These are phyloP conservation scores for Mesorhabditis belari DNA, from an alignment of 2,888 invertebrate genomes.

Conservation along the genomic window DNA sequence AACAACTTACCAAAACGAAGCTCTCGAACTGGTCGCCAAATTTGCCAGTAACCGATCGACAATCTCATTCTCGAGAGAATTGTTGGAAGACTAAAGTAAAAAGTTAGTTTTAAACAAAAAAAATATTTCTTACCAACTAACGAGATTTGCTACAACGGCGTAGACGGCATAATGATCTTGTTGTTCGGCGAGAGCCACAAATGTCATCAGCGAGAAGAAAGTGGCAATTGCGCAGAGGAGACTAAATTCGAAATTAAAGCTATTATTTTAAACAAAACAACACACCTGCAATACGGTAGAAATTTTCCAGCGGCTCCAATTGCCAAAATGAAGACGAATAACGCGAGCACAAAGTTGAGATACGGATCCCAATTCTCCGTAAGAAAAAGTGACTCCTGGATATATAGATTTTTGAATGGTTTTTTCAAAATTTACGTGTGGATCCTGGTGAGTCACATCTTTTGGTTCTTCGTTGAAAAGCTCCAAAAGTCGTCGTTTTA, in stretches of 20 bases:
- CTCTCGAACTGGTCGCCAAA: conserved; percentile 32
- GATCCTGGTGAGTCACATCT: no score
- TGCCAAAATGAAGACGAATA: conserved; percentile 32
- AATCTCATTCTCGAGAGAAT: conserved; percentile 25
- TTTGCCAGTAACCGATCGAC: conserved; percentile 21
- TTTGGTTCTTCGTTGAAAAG: conserved; percentile 4
- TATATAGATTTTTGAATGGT: no score
- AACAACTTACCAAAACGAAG: conserved; percentile 20
- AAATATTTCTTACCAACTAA: conserved; percentile 42
- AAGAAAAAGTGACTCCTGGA: conserved; percentile 8
- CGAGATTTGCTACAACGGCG: conserved; percentile 30
- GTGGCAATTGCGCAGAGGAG: conserved; percentile 35
- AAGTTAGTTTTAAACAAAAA: no score
- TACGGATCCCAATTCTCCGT: conserved; percentile 37
- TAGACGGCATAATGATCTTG: conserved; percentile 29
- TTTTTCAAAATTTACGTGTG: neutral
- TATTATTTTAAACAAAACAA: neutral
- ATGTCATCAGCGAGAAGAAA: conserved; percentile 29
- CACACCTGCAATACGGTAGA: conserved; percentile 21
- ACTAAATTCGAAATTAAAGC: conserved; percentile 13
- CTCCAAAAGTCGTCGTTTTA: conserved; percentile 1
- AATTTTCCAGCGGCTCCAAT: conserved; percentile 33
- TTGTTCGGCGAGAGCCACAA: conserved; percentile 33
- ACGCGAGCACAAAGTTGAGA: conserved; percentile 30
- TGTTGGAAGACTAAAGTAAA: conserved; percentile 31